Conservation (phyloP, 2,888 invertebrate species). For the Leptopilina myrica region DNA sequence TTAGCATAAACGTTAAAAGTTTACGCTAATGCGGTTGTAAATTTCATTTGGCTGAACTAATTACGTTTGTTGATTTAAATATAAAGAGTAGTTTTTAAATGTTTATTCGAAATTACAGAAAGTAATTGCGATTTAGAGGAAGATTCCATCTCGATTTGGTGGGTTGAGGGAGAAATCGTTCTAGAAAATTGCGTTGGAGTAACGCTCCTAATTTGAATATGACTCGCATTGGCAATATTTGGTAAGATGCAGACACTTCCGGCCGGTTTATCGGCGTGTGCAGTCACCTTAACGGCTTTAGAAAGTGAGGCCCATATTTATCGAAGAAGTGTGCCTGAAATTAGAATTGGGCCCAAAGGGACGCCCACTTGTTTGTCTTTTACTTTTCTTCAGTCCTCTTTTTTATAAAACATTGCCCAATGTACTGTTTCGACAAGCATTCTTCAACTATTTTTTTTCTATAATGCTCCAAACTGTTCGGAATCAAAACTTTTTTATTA, state of each 20-base stretch:
- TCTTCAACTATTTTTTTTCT: too few relatives aligned
- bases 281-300: conserved; percentile 69
- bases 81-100: too few relatives aligned
- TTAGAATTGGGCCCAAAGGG: conserved; percentile 49
- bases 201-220: conserved; percentile 35
- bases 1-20: too few relatives aligned
- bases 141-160: conserved; percentile 14
- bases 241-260: conserved; percentile 55
- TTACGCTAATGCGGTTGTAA: background rate
- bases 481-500: too few relatives aligned
- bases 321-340: conserved; percentile 53
- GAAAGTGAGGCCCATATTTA: conserved; percentile 64
- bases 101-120: background rate
- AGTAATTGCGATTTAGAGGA: conserved; percentile 13
- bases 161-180: conserved; percentile 23
- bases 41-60: background rate
- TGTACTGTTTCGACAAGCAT: background rate
- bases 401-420: background rate
- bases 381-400: conserved; percentile 2
- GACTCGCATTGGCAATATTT: conserved; percentile 42
- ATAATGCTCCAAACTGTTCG: too few relatives aligned
- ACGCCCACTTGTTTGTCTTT: conserved; percentile 36
- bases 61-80: background rate
- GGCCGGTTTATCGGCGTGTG: conserved; percentile 59
- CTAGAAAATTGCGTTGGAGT: conserved; percentile 30